A percentile compares a stretch with the other conserved stretches of the same genome.
These are phyloP conservation scores for Molossus molossus DNA, from an alignment of 2,797 vertebrate species.

Conservation along the genomic window DNA sequence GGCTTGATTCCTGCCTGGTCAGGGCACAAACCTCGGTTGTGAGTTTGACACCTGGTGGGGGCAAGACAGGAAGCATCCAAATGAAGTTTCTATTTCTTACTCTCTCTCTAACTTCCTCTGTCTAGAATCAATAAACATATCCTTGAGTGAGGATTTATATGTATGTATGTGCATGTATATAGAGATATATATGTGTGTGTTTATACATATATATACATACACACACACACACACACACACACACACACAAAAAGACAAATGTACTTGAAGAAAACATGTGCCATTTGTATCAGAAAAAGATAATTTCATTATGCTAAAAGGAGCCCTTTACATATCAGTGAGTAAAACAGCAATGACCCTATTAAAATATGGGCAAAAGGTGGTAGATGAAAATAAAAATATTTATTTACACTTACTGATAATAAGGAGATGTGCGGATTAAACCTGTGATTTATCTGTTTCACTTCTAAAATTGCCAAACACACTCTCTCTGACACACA, in stretches of 20 bases:
- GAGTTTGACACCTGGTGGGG: background rate
- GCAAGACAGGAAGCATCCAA: background rate
- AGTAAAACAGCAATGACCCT: background rate
- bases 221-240: no score
- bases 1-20: no score
- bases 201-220: no score
- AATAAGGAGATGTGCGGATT: background rate
- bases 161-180: no score
- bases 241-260: background rate
- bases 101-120: background rate
- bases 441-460: background rate
- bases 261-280: background rate
- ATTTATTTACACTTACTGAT: background rate
- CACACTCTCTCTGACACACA: no score
- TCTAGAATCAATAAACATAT: background rate
- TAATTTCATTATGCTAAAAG: background rate
- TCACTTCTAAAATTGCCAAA: background rate
- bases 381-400: background rate
- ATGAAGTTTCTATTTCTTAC: background rate
- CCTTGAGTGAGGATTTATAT: background rate
- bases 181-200: no score
- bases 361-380: background rate
- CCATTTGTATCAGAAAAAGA: background rate
- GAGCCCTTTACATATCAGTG: background rate
- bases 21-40: background rate